Base-by-base conservation (phyloP, 1,140 invertebrate genomes). In the Tetramorium simillimum region DNA sequence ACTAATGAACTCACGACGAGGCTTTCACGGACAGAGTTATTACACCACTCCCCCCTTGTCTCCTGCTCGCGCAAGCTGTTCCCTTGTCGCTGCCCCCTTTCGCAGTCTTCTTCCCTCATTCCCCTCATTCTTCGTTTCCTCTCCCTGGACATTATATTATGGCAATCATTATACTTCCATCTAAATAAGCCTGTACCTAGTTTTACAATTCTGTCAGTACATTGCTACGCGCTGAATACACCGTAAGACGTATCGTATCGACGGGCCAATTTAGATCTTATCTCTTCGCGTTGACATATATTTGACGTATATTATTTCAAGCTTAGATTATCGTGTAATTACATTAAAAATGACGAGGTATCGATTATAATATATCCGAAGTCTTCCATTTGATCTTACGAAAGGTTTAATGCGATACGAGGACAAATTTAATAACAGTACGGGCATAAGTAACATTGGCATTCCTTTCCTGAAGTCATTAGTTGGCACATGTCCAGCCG, bases 1-100 rank as follows among this genome's bases (percentile, higher is more conserved):
- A 94, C 93, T 94, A 94, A 94, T 94, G 93, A 94, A 94, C 93
- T 93, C 93, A 91, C 92, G 91, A 92, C 88, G 86, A 76, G 86
- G 87, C 92, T 94, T 93, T 94, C 92, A 93, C 91, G 92, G 92
- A 93, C 93, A 92, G 92, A 94, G 86, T 94, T 94, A 94, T 94
- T 94, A 94, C 92, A 84, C 82, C 60, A 82, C 73, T 62, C 60
- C 49, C 60, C 58, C 58, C 56, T 37, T 46, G 16, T 73, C 65
- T 82, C 73, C 58, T 73, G 60, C 78, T 81, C 53, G 24, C 21
- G 46, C 63, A 62, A 62, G 80, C 86, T 56, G 86, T 92, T 88
- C 86, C 87, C 53, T 86, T 60, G 63, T 90, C 69, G 72, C 10
- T 73, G 70, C 72, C 33, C 80, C 69, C 77, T 80, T 65, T 33